Percentiles rank a stretch among this genome's conserved stretches.
Evolutionary conservation across 2,113 vertebrate genomes (phyloP).

Genomic region (Passer domesticus): DNA sequence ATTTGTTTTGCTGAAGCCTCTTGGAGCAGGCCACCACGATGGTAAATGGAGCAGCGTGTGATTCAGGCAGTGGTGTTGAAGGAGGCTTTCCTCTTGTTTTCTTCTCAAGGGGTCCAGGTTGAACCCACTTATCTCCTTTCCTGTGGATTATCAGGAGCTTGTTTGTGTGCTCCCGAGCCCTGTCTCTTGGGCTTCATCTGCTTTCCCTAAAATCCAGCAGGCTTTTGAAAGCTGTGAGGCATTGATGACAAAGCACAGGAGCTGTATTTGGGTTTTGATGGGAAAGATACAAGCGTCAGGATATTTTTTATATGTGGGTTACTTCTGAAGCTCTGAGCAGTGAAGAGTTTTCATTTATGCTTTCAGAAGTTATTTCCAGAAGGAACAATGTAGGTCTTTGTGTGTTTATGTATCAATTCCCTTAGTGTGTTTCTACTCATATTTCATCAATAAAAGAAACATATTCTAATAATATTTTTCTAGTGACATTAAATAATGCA

Average conservation of each 20-base stretch:
- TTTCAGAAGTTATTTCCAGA: neutral
- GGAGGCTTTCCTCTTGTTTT: constrained; percentile 1
- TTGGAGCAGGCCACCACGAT: neutral
- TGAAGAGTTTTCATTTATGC: neutral
- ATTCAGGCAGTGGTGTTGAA: neutral
- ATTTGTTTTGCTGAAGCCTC: neutral
- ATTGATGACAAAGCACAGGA: neutral
- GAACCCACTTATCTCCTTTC: neutral
- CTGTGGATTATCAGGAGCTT: neutral
- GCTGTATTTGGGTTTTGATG: constrained; percentile 4
- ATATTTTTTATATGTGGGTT: neutral
- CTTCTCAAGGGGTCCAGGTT: neutral
- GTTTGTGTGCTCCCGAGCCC: neutral
- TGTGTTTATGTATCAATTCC: neutral
- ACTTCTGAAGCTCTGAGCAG: neutral
- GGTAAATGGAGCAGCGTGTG: neutral
- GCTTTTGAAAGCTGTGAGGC: neutral
- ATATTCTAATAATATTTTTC: constrained; percentile 8
- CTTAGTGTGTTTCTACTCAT: neutral
- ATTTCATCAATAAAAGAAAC: constrained; percentile 9
- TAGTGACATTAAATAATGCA: neutral
- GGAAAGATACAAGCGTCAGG: neutral
- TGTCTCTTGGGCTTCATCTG: neutral
- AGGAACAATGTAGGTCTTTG: constrained; percentile 13
- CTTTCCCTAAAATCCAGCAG: neutral